phyloP scores from a whole-genome alignment of 1,140 invertebrate species.

The Venustaconcha ellipsiformis region DNA sequence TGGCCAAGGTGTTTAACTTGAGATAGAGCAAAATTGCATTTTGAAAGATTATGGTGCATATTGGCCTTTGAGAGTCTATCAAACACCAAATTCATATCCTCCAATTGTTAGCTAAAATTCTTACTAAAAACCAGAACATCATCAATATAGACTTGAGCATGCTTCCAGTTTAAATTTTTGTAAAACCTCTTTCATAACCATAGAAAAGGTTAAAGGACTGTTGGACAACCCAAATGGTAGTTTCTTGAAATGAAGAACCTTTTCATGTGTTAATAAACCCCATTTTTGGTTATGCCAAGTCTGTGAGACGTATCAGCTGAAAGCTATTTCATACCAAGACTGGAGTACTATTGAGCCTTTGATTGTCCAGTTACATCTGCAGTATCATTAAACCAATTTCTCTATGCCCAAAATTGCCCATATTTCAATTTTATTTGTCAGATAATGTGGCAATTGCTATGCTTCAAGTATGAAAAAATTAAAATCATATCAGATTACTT shows the following conservation, averaged over 20 bases:
- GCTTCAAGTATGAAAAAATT: too few relatives aligned
- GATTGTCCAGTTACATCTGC: conserved; percentile 30
- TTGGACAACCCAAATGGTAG: conserved; percentile 34
- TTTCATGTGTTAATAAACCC: conserved; percentile 42
- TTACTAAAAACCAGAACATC: conserved; percentile 36
- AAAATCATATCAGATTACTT: too few relatives aligned
- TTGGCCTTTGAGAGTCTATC: conserved; percentile 23
- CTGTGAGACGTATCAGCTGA: conserved; percentile 35
- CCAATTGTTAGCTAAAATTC: conserved; percentile 38
- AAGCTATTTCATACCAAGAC: conserved; percentile 34
- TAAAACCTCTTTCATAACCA: conserved; percentile 15
- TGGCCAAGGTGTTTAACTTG: conserved; percentile 39
- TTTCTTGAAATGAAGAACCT: conserved; percentile 28
- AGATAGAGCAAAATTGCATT: conserved; percentile 38
- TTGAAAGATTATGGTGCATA: conserved; percentile 34
- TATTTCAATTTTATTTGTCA: too few relatives aligned
- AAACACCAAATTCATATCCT: conserved; percentile 35
- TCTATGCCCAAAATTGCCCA: too few relatives aligned
- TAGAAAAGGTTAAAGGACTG: conserved; percentile 23
- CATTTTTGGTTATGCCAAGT: conserved; percentile 31
- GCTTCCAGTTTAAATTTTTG: conserved; percentile 36
- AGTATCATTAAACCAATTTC: conserved; percentile 27
- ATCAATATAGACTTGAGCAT: conserved; percentile 37
- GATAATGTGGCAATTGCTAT: too few relatives aligned
- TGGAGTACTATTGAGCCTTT: conserved; percentile 27